A percentile compares a stretch with the other conserved stretches of the same genome.
Evolutionary conservation across 2,113 vertebrate genomes (phyloP).

Genomic region (Heliornis fulica): DNA sequence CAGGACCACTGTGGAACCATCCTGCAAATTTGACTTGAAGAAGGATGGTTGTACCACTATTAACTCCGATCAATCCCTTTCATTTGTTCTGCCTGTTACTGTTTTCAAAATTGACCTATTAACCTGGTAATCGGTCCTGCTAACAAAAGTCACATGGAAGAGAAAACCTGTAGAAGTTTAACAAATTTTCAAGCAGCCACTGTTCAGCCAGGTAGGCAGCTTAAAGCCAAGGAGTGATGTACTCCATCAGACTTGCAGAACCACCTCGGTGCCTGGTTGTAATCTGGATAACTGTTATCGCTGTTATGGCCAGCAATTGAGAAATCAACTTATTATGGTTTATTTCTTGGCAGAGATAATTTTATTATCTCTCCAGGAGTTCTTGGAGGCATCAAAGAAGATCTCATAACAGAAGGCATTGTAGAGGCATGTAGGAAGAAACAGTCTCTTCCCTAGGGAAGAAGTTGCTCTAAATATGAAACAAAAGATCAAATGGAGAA

Average conservation of each 20-base stretch:
- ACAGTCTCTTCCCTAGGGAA: background rate
- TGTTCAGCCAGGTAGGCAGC: background rate
- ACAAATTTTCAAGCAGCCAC: background rate
- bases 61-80: background rate
- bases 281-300: background rate
- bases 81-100: background rate
- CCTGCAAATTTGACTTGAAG: background rate
- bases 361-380: background rate
- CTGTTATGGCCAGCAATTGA: background rate
- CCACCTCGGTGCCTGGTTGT: background rate
- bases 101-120: background rate
- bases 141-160: background rate
- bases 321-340: background rate
- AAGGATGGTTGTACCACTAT: background rate
- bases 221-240: background rate
- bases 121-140: background rate
- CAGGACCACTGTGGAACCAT: background rate
- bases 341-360: background rate
- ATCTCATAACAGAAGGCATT: background rate
- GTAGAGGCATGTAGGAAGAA: background rate
- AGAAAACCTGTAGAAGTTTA: background rate
- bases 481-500: background rate
- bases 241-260: background rate
- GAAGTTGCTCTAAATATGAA: background rate
- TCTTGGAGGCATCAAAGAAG: background rate